Evolutionary conservation across 2,888 invertebrate genomes (phyloP).

Genomic region (Acronicta aceris): DNA sequence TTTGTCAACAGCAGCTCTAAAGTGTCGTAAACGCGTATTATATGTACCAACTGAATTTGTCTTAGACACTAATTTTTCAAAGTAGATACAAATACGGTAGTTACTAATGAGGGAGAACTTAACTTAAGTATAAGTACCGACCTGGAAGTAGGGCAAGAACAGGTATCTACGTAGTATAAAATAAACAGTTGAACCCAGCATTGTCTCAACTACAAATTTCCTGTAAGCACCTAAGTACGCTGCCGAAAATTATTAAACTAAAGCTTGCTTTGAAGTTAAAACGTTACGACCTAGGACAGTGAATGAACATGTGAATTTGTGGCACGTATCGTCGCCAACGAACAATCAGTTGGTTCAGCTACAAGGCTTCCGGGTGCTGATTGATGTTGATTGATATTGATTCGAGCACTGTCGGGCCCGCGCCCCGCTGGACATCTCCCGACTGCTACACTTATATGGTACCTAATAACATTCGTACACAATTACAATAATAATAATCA

Average conservation of each 20-base stretch:
- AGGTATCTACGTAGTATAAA: too few species aligned
- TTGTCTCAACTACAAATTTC: background rate
- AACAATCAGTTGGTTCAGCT: slow-evolving; percentile 75
- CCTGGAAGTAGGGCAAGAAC: too few species aligned
- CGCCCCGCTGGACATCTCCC: slow-evolving; percentile 57
- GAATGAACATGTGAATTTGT: slow-evolving; percentile 48
- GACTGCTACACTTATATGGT: slow-evolving; percentile 67
- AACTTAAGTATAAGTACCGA: too few species aligned
- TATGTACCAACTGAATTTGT: too few species aligned
- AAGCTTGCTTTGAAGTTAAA: slow-evolving; percentile 18
- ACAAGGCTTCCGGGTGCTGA: slow-evolving; percentile 85
- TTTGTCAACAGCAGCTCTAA: too few species aligned
- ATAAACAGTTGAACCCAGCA: too few species aligned
- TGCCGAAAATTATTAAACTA: slow-evolving; percentile 11
- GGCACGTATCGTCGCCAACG: slow-evolving; percentile 49
- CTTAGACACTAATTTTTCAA: too few species aligned
- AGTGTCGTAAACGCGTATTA: too few species aligned
- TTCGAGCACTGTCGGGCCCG: slow-evolving; percentile 65
- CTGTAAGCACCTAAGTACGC: too few species aligned
- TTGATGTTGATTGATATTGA: slow-evolving; percentile 84
- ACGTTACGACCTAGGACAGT: slow-evolving; percentile 11
- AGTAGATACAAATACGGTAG: too few species aligned
- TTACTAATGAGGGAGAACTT: too few species aligned
- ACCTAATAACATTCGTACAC: slow-evolving; percentile 26
- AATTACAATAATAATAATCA: slow-evolving; percentile 25